phyloP scores from a whole-genome alignment of 2,113 vertebrate genomes.

The Columbina picui region DNA sequence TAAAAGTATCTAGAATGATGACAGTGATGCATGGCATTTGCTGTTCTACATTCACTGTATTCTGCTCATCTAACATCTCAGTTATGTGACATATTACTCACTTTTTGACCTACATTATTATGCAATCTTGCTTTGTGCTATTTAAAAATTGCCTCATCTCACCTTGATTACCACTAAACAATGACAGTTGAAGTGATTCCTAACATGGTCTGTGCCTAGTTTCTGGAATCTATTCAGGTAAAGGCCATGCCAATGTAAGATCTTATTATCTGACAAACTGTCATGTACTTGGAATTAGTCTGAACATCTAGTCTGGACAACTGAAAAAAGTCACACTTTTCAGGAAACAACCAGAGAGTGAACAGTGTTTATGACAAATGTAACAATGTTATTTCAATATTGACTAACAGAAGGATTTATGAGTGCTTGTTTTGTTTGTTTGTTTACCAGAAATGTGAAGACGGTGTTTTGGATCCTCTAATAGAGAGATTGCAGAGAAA shows the following conservation, averaged over 20 bases:
- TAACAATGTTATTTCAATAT: not conserved
- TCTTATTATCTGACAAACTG: not conserved
- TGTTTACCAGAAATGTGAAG: conserved; percentile 18
- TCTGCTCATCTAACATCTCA: not conserved
- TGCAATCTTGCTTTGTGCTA: not conserved
- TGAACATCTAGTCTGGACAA: conserved; percentile 6
- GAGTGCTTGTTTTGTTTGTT: not conserved
- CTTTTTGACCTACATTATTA: conserved; percentile 52
- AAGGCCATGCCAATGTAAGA: not conserved
- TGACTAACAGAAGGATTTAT: conserved; percentile 29
- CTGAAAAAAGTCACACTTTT: conserved; percentile 14
- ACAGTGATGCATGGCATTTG: not conserved
- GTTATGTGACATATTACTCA: not conserved
- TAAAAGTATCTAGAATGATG: not conserved
- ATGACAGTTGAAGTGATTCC: conserved; percentile 8
- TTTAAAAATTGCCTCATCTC: conserved; percentile 46
- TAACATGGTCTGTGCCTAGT: not conserved
- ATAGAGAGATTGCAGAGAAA: not conserved
- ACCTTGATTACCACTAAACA: conserved; percentile 21
- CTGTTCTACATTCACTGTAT: not conserved
- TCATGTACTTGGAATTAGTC: not conserved
- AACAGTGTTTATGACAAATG: conserved; percentile 30
- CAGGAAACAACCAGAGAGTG: conserved; percentile 13
- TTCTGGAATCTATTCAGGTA: conserved; percentile 2
- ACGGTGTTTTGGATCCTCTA: not conserved